Base-by-base conservation (phyloP, 2,888 invertebrate species). In the Neocrepidodera transversa region DNA sequence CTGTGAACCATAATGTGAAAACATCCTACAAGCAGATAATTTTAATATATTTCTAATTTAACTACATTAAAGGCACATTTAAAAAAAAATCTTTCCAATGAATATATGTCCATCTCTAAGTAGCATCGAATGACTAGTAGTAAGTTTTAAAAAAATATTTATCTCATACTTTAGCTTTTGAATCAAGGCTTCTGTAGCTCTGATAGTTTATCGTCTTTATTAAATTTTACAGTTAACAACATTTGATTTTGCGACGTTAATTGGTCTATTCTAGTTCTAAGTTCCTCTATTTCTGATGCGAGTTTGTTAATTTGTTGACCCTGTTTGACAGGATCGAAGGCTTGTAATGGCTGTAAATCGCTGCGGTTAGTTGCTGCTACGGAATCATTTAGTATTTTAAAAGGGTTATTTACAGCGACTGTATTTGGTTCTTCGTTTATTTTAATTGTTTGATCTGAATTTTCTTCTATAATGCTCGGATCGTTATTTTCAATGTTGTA, bases 211-310 rank as follows among this genome's bases (percentile, higher is more conserved):
- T 68, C 68, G 6, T 61, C 65, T 30, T 54, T 63, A 16, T 63
- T 65, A 11, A 65, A 60, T 55, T 67, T 61, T 16, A 60, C 55
- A 14, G 68, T 68, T 40, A 73, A 47, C 18, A 74, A 58, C 56
- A 72, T 61, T 43, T 73, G 66, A 49, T 73, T 79, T 65, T 79
- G 76, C 1, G 71, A 74, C 14, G 75, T 74, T 5, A 79, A 66
- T 63, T 76, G 73, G 40, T 78, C 76, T 14, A 79, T 72, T 58
- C 75, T 69, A 11, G 71, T 71, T 56, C 75, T 69, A 28, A 79
- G 69, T 52, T 78, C 74, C 65, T 78, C 74, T 36, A 79, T 74
- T 68, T 79, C 76, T 2, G 77, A 74, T 1, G 76, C 78, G 23
- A 79, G 63, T 60, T 76, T 75, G 28, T 74, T 76, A 45, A 79